A percentile compares a stretch with the other conserved stretches of the same genome.
Evolutionary conservation across 1,140 invertebrate species (phyloP).

Genomic region (Atta cephalotes): DNA sequence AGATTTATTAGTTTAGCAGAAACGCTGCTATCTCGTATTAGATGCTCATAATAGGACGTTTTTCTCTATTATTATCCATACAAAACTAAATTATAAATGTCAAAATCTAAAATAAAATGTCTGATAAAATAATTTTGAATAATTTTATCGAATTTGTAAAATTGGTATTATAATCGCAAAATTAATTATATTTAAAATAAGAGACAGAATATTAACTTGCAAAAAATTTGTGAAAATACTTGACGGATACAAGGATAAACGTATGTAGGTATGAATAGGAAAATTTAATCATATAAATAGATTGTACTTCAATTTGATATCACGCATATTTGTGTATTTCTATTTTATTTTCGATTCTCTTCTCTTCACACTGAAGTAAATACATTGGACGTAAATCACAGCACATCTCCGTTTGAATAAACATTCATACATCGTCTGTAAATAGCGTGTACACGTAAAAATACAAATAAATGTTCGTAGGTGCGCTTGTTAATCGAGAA

Average conservation of each 20-base stretch:
- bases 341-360: slow-evolving; percentile 62
- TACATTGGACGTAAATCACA: slow-evolving; percentile 74
- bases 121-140: not conserved
- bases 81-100: not conserved
- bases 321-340: slow-evolving; percentile 44
- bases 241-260: not conserved
- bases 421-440: slow-evolving; percentile 57
- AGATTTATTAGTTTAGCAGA: no score
- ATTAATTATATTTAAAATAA: not conserved
- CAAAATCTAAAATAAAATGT: not conserved
- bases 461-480: slow-evolving; percentile 26
- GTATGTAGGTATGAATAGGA: no score
- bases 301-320: slow-evolving; percentile 9
- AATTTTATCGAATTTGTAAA: not conserved
- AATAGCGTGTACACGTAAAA: slow-evolving; percentile 32
- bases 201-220: not conserved
- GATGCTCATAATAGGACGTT: no score
- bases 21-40: no score
- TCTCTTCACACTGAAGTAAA: slow-evolving; percentile 65
- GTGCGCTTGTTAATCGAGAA: slow-evolving; percentile 18
- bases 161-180: not conserved
- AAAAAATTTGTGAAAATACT: not conserved
- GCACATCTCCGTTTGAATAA: slow-evolving; percentile 68
- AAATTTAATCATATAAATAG: not conserved
- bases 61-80: not conserved